Evolutionary conservation across 2,113 vertebrate species (phyloP), one percentile per base, ranked within the genome.

Genomic region (Malurus elegans): DNA sequence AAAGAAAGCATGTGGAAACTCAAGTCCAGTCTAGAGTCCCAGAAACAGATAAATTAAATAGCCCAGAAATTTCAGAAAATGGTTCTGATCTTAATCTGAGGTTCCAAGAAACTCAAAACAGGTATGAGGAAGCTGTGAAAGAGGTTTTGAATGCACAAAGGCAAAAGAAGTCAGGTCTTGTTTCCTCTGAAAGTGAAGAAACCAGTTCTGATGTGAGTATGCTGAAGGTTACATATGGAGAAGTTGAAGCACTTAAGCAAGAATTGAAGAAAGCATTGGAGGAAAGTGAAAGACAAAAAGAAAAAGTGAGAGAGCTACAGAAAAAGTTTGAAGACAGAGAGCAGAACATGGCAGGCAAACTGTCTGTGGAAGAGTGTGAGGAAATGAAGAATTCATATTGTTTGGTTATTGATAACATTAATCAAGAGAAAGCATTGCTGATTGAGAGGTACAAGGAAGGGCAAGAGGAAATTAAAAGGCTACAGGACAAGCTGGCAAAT

Each of bases 401-500:
- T 90, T 96, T 95, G 6, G 95, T 98, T 56, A 97, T 98, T 85
- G 98, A 98, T 67, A 98, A 98, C 45, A 96, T 98, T 78, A 98
- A 98, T 88, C 98, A 98, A 69, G 98, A 99, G 95, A 99, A 98
- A 81, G 96, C 97, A 2, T 87, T 97, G 96, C 86, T 99, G 71
- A 98, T 98, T 88, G 98, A 98, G 93, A 98, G 97, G 53, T 98
- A 99, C 95, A 98, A 98, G 80, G 99, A 99, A 83, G 98, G 99
- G 10, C 98, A 99, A 94, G 99, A 99, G 92, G 99, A 99, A 97
- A 99, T 99, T 56, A 98, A 92, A 95, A 98, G 98, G 91, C 97
- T 99, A 7, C 97, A 99, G 97, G 99, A 99, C 40, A 98, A 98
- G 34, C 95, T 99, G 44, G 93, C 97, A 86, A 98, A 96, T 60